Evolutionary conservation across 2,797 vertebrate genomes (phyloP), one percentile per base, ranked within the genome.

Genomic region (Eulemur coronatus): DNA sequence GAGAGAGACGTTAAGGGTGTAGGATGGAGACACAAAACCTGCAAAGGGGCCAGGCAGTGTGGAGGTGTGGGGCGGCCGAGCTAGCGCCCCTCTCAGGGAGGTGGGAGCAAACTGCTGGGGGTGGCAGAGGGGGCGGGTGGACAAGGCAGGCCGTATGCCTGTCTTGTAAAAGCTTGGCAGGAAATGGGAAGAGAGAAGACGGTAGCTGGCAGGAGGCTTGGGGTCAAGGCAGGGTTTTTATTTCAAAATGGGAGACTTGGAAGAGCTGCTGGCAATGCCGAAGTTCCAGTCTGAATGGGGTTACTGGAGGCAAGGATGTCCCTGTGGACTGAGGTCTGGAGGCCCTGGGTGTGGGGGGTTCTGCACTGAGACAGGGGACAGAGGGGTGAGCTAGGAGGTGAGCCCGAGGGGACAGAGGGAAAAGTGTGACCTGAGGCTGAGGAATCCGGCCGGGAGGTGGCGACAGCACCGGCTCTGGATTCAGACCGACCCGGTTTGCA

Each of bases 21-120:
- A 33, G 24, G 48, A 33, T 0, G 1, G 35, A 52, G n/a, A 33
- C 22, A 1, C 9, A 63, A 81, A 18, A 1, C 61, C 76, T 20
- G 46, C 20, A 1, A 10, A 24, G 2, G 38, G 30, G 5, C 48
- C 0, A 9, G 76, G 7, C 30, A 20, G 20, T 24, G 0, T 0
- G 18, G 48, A 30, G 28, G n/a, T 15, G 33, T 11, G 52, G 30
- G 57, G 24, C 2, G 14, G 28, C 57, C 35, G 1, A 14, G 7
- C 50, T 41, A 7, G 73, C 2, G 18, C 14, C 4, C 20, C 5
- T 5, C 41, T 46, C 57, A 38, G n/a, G n/a, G 12, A 28, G 10
- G 12, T 2, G 15, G 43, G 18, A 28, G 46, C 24, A 2, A 5
- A 69, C 33, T 8, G 43, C 43, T 4, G 43, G 28, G 15, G 35